Conservation (phyloP, 1,140 invertebrate genomes). For the Gonioctena quinquepunctata region DNA sequence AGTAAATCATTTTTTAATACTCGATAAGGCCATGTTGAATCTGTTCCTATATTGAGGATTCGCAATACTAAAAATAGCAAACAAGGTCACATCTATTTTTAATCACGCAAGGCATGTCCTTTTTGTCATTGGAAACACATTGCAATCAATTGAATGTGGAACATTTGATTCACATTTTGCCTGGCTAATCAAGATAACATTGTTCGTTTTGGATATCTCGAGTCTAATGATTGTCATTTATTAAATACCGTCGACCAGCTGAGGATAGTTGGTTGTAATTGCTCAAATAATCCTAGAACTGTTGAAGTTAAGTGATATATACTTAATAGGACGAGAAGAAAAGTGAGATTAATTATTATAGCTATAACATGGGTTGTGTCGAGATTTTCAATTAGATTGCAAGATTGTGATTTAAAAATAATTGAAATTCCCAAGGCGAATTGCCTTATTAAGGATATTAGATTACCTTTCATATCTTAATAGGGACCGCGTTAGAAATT, state of each 20-base stretch:
- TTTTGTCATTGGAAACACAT: too few relatives aligned
- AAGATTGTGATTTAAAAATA: neutral
- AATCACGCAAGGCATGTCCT: too few relatives aligned
- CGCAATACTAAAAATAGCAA: too few relatives aligned
- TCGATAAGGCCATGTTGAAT: too few relatives aligned
- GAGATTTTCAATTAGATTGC: conserved; percentile 5
- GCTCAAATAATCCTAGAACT: neutral
- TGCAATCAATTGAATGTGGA: neutral
- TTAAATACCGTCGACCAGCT: neutral
- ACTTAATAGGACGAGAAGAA: neutral
- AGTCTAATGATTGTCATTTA: neutral
- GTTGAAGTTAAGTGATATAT: conserved; percentile 1
- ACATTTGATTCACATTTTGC: neutral
- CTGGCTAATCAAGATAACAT: neutral
- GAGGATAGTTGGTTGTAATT: neutral
- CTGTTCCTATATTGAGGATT: too few relatives aligned
- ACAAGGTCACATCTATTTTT: too few relatives aligned
- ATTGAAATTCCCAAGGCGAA: neutral
- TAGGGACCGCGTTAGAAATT: neutral
- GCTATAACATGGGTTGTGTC: neutral
- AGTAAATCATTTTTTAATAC: too few relatives aligned
- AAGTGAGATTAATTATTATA: conserved; percentile 10
- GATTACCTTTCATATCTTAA: neutral
- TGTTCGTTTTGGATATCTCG: neutral
- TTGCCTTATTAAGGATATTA: neutral